Conservation (phyloP, 1,140 invertebrate species). For the Hormaphis cornu region DNA sequence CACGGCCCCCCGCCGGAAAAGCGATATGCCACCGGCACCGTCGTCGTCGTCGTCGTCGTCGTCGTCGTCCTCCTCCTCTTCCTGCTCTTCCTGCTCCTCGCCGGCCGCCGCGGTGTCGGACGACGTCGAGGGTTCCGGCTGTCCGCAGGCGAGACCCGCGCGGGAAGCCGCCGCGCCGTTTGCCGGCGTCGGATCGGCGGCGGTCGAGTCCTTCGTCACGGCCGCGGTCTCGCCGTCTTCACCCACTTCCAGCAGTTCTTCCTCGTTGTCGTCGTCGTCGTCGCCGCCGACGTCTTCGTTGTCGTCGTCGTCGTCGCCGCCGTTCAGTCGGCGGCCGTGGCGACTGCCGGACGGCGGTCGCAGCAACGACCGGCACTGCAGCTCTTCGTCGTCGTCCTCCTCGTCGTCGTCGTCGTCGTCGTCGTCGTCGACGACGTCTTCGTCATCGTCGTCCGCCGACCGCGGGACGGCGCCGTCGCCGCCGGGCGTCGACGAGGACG, state of each 20-base stretch:
- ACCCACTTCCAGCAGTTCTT: constrained; percentile 41
- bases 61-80: not conserved
- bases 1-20: not conserved
- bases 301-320: constrained; percentile 47
- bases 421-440: not conserved
- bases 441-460: not conserved
- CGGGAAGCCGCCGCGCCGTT: not conserved
- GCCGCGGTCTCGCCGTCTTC: constrained; percentile 46
- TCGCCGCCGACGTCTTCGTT: constrained; percentile 49
- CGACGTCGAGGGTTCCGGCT: not conserved
- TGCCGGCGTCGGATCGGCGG: constrained; percentile 43
- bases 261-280: too few relatives aligned
- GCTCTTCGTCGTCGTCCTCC: constrained; percentile 34
- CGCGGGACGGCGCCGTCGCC: not conserved
- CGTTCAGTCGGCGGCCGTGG: constrained; percentile 49
- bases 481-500: constrained; percentile 7
- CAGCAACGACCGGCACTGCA: constrained; percentile 57
- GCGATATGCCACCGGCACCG: not conserved
- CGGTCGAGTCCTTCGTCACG: constrained; percentile 50
- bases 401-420: constrained; percentile 49
- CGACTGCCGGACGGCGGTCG: constrained; percentile 47
- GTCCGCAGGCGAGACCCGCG: constrained; percentile 33
- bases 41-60: not conserved
- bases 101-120: not conserved
- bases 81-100: not conserved